Evolutionary conservation across 64 coral and sea anemone species (phyloP), one percentile per base, ranked within the genome.

Genomic region (Trachythela sp.): DNA sequence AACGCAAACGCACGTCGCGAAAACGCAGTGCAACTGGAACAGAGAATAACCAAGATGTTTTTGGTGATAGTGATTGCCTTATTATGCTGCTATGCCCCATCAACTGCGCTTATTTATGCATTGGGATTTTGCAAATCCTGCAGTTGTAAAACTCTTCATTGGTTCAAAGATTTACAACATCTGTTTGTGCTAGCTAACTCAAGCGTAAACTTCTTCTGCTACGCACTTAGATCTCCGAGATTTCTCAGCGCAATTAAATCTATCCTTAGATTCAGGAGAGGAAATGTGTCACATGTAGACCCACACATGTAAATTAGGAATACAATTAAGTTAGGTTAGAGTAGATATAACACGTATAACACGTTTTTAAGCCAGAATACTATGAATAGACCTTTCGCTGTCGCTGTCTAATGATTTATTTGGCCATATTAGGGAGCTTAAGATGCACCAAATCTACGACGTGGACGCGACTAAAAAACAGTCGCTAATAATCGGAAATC

Each of bases 171-270:
- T 87, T 83, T 94, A 30, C 96, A 99, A 27, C 94, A 93, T 83
- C 85, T 99, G 20, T 90, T 99, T 20, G 88, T 99, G n/a, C 93
- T 91, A 7, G 86, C 92, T 48, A 99, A 99, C 38, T 95, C 93
- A 8, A 90, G 92, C 30, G 70, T 99, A 6, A 99, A 99, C 36
- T 93, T 93, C n/a, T 93, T 91, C 31, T 33, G 94, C 27, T 95
- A 99, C 17, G 91, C 96, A 10, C 89, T 99, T 22, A 86, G 96
- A 10, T 48, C 94, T 31, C 89, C 93, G 11, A 94, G 94, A 40
- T 93, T 99, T 34, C 86, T 92, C 10, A 92, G 85, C 14, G 91
- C 96, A 39, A 89, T 99, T 10, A 8, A 91, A 2, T 84, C 84
- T 11, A 84, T 97, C 14, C 20, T 97, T 9, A 38, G 29, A 37